Base-by-base conservation (phyloP, 1,140 invertebrate genomes). In the Bombus waltoni region DNA sequence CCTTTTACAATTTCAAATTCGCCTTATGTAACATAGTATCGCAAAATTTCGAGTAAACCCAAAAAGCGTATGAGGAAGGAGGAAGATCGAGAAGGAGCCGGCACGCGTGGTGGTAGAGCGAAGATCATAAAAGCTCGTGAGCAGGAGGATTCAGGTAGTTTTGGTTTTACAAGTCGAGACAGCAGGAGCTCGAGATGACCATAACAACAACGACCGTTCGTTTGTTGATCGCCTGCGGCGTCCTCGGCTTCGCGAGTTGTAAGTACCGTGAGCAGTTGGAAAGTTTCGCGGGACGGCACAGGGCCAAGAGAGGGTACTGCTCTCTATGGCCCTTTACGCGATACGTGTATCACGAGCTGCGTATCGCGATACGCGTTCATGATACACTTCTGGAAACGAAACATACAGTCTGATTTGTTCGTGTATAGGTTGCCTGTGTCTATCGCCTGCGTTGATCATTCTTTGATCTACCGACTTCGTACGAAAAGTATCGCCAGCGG, bases 101-200 rank as follows among this genome's bases (percentile, higher is more conserved):
- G 68, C 1, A 28, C 40, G 35, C 35, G 42, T 15, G 44, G 71
- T 66, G n/a, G 59, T 25, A 13, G 40, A 35, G 70, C 81, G 38
- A 80, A 94, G 93, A 90, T 94, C 90, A 94, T 94, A 94, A 94
- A 94, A 94, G 93, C 88, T 89, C 76, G 87, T 73, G 76, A 88
- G 86, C 86, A 87, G 81, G 86, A 90, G 81, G 73, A 89, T 84
- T 74, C 85, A 90, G 90, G 87, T 92, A 94, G 93, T 94, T 89
- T 78, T 83, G 75, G 73, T 87, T 93, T 93, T 80, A 90, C 87
- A 87, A 91, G 90, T 62, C 88, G 88, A 76, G 15, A 72, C 59
- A 76, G 79, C 86, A 87, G 38, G 83, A 83, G 59, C 81, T 81
- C 79, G 74, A n/a, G 40, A 91, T 92, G 91, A 68, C 83, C 75